Conservation (phyloP, 2,888 invertebrate species). For the Torymus tubicola region DNA sequence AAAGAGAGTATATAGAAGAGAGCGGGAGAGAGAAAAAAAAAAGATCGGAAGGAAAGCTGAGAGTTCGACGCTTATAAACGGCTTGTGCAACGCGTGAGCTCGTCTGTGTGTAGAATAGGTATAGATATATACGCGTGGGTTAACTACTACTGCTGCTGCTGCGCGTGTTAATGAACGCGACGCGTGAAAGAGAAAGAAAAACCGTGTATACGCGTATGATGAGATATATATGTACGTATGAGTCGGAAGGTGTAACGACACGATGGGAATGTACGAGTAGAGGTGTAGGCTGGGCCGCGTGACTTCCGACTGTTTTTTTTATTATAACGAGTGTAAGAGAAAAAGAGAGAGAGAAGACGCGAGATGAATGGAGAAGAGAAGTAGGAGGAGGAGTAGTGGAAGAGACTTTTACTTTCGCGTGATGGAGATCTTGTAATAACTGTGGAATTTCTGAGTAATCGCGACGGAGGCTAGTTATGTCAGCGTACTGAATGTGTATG, state of each 20-base stretch:
- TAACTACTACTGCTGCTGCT: too few species aligned
- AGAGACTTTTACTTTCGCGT: neutral
- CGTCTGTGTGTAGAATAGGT: too few species aligned
- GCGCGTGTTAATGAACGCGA: too few species aligned
- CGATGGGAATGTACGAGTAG: slow-evolving; percentile 4
- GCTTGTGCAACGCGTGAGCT: too few species aligned
- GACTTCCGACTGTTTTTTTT: slow-evolving; percentile 38
- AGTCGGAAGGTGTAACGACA: slow-evolving; percentile 2
- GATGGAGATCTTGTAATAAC: too few species aligned
- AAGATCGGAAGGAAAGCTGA: too few species aligned
- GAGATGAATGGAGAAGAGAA: neutral
- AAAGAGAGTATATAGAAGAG: neutral
- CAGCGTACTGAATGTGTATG: too few species aligned
- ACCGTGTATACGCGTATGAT: neutral
- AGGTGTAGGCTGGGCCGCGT: slow-evolving; percentile 6
- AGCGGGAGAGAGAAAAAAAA: neutral
- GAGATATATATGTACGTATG: neutral
- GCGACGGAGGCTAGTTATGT: too few species aligned
- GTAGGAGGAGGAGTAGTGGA: neutral
- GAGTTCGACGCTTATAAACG: neutral
- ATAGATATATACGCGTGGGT: too few species aligned
- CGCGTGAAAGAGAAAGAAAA: too few species aligned
- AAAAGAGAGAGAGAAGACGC: neutral
- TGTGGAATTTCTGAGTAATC: too few species aligned
- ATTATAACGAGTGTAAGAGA: neutral